Base-by-base conservation (phyloP, 2,888 invertebrate genomes). In the Phyllotreta cruciferae region DNA sequence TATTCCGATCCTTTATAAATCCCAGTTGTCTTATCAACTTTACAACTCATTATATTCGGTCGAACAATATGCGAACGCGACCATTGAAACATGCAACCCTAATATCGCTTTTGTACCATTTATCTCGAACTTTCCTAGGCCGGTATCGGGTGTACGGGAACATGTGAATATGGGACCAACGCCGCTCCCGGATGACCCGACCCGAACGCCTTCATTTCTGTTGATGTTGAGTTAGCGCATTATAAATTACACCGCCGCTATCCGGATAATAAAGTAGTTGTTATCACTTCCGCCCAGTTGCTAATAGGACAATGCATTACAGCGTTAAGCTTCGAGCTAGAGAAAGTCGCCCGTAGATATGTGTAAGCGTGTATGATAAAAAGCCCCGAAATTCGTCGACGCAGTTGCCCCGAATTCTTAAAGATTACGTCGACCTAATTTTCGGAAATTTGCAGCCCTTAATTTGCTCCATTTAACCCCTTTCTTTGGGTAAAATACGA, bases 261-360 rank as follows among this genome's bases (percentile, higher is more conserved):
- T 75, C 72, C 69, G 70, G 64, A 71, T 75, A 76, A 76, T 75
- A 75, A 76, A 76, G 73, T 75, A 74, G 72, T 72, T 76, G 75
- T 76, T 76, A 76, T 76, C 76, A 76, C 75, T 75, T 76, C 76
- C 75, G 75, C 72, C 73, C 75, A 75, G 76, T 75, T 74, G 73
- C 75, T 75, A 74, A 76, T 72, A 72, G 74, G 73, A 75, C 75
- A 75, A 75, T 75, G 75, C 74, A 75, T 74, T 75, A 74, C 68
- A 64, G 68, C 63, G 74, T 72, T 73, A 64, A 72, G 68, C 71
- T 73, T 63, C 65, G 63, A 71, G 70, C 69, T 67, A 71, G 71
- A 63, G 53, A 60, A 57, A 53, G 45, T 62, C 36, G 24, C 24
- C n/a, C n/a, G 52, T 14, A 45, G 53, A 64, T 70, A 70, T 14